Percentiles rank a stretch among this genome's conserved stretches.
Evolutionary conservation across 2,888 invertebrate genomes (phyloP).

Genomic region (Ashinkailepas kermadecensis): DNA sequence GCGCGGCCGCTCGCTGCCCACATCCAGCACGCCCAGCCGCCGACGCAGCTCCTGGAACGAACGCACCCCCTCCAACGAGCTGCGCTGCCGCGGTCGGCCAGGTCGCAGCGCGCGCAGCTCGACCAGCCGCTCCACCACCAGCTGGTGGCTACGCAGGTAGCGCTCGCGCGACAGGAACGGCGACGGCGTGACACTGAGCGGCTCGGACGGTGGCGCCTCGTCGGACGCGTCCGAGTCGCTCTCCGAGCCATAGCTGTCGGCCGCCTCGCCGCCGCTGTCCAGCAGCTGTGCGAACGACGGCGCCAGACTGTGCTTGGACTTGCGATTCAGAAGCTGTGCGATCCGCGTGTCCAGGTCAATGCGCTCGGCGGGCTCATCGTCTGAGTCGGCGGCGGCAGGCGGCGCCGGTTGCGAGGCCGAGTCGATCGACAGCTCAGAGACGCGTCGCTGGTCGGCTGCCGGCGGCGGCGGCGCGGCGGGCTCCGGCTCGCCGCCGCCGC

Average conservation of each 20-base stretch:
- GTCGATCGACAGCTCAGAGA: not conserved
- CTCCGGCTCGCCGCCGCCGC: not conserved
- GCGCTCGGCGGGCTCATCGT: not conserved
- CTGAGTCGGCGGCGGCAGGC: not conserved
- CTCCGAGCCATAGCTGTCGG: slow-evolving; percentile 28
- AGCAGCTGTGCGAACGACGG: slow-evolving; percentile 34
- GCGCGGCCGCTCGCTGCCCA: not conserved
- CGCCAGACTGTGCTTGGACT: slow-evolving; percentile 34
- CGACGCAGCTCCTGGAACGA: slow-evolving; percentile 12
- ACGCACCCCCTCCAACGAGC: slow-evolving; percentile 2
- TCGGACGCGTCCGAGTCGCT: slow-evolving; percentile 33
- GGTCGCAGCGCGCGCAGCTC: slow-evolving; percentile 42
- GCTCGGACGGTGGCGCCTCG: slow-evolving; percentile 4
- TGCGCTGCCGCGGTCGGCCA: slow-evolving; percentile 1
- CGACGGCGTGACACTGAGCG: slow-evolving; percentile 52
- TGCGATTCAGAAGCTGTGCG: slow-evolving; percentile 69
- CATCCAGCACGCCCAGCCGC: not conserved
- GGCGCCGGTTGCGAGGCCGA: not conserved
- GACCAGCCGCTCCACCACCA: slow-evolving; percentile 46
- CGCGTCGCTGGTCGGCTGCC: not conserved
- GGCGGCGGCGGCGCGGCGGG: not conserved
- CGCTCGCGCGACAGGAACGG: slow-evolving; percentile 63
- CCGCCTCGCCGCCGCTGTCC: slow-evolving; percentile 12
- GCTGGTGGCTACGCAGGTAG: slow-evolving; percentile 55
- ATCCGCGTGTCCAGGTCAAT: slow-evolving; percentile 60